Evolutionary conservation across 2,888 invertebrate genomes (phyloP).

Genomic region (Chrysolina haemoptera): DNA sequence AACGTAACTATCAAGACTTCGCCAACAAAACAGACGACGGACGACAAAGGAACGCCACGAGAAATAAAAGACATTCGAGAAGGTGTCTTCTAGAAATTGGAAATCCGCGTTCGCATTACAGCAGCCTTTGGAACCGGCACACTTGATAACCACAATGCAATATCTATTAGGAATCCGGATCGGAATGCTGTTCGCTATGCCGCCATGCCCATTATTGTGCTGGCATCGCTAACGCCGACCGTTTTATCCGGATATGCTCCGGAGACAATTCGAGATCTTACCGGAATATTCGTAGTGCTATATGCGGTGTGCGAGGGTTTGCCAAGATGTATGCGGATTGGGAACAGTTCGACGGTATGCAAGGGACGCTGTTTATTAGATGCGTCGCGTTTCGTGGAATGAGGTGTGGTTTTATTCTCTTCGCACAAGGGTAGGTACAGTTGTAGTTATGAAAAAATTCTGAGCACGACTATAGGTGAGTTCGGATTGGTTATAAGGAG

Average conservation of each 20-base stretch:
- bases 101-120: not conserved
- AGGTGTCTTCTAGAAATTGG: conserved; percentile 16
- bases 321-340: conserved; percentile 2
- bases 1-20: not conserved
- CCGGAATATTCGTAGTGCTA: not conserved
- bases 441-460: no score
- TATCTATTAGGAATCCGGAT: conserved; percentile 53
- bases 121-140: conserved; percentile 30
- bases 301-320: not conserved
- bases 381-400: not conserved
- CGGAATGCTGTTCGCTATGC: conserved; percentile 47
- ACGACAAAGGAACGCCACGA: not conserved
- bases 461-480: no score
- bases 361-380: not conserved
- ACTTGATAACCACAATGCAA: conserved; percentile 52
- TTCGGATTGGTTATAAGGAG: no score
- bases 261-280: conserved; percentile 14
- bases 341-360: conserved; percentile 1
- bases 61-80: not conserved
- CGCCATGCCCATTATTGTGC: conserved; percentile 28
- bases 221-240: not conserved
- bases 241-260: conserved; percentile 9
- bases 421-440: no score
- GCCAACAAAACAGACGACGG: not conserved
- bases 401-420: not conserved